phyloP scores from a whole-genome alignment of 2,797 vertebrate genomes.

The Falco naumanni region DNA sequence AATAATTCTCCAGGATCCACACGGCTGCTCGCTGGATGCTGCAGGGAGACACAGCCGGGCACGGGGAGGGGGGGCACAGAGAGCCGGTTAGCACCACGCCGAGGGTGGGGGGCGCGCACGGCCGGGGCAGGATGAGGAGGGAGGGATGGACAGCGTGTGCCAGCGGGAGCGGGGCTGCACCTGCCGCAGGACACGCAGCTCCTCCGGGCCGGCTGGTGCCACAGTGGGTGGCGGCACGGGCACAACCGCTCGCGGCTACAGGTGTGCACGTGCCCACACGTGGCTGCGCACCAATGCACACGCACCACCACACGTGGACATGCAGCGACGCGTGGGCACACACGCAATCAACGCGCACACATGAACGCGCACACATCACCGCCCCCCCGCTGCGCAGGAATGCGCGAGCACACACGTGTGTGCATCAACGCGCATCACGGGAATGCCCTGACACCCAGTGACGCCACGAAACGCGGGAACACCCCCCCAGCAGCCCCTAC shows the following conservation, averaged over 20 bases:
- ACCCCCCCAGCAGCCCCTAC: conserved; percentile 39
- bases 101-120: fast-evolving
- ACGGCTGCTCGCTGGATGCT: conserved; percentile 93
- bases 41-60: conserved; percentile 31
- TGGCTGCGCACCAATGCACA: too few species aligned
- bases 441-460: too few species aligned
- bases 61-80: not conserved
- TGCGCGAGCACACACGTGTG: too few species aligned
- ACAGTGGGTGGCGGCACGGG: too few species aligned
- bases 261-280: too few species aligned
- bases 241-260: fast-evolving
- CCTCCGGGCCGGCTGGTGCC: not conserved
- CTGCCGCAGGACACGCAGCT: not conserved
- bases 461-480: too few species aligned
- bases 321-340: too few species aligned
- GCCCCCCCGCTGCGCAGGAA: too few species aligned
- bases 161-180: not conserved
- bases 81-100: fast-evolving
- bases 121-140: not conserved
- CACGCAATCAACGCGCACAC: too few species aligned
- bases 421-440: too few species aligned
- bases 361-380: too few species aligned
- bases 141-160: not conserved
- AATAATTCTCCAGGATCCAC: conserved; percentile 94
- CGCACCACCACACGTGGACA: not conserved